Evolutionary conservation across 2,888 invertebrate species (phyloP).

Genomic region (Eupithecia pulchellata): DNA sequence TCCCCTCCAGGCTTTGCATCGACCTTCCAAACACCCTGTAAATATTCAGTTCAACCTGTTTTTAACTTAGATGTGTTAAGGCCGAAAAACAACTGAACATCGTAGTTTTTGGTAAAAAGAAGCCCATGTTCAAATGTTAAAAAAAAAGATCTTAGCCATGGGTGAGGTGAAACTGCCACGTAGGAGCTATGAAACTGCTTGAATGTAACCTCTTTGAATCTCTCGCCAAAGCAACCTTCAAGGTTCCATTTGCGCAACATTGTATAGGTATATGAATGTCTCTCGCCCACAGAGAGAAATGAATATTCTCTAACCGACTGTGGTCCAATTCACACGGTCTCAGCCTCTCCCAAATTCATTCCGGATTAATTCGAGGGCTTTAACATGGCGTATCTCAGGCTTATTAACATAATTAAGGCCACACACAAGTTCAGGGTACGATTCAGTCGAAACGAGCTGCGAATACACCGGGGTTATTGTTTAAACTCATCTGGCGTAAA

Average conservation of each 20-base stretch:
- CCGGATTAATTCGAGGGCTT: slow-evolving; percentile 51
- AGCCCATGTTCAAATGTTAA: background rate
- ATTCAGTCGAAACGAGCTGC: slow-evolving; percentile 35
- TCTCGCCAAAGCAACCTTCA: background rate
- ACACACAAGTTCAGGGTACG: slow-evolving; percentile 36
- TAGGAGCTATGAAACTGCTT: no score
- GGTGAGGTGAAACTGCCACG: no score
- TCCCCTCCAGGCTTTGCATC: no score
- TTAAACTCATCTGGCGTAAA: slow-evolving; percentile 33
- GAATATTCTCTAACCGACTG: slow-evolving; percentile 28
- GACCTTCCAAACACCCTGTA: no score
- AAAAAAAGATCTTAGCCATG: no score
- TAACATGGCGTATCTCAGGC: slow-evolving; percentile 48
- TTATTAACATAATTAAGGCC: slow-evolving; percentile 49
- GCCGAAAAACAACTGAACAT: background rate
- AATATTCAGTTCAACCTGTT: no score
- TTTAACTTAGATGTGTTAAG: background rate
- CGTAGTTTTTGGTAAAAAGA: background rate
- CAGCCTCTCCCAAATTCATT: slow-evolving; percentile 49
- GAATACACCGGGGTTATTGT: slow-evolving; percentile 29
- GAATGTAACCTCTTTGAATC: no score
- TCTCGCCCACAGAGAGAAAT: slow-evolving; percentile 7
- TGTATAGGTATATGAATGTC: background rate
- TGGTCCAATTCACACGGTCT: slow-evolving; percentile 48
- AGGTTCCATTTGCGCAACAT: background rate